Base-by-base conservation (phyloP, 2,888 invertebrate species). In the Pseudoips prasinana region DNA sequence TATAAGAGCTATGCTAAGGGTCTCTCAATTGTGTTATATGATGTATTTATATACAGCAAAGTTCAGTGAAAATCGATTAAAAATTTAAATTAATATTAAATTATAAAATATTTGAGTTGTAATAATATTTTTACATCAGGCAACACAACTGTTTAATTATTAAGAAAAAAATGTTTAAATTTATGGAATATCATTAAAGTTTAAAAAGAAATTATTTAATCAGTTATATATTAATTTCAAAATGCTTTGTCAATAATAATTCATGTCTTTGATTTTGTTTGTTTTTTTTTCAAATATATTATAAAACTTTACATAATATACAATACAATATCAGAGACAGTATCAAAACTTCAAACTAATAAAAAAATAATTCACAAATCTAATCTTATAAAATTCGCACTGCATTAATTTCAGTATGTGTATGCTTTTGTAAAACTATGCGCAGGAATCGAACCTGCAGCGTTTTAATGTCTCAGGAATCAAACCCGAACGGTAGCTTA, bases 61-160 rank as follows among this genome's bases (percentile, higher is more conserved):
- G n/a, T n/a, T n/a, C n/a, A n/a, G n/a, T n/a, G n/a, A n/a, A n/a
- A n/a, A n/a, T n/a, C n/a, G n/a, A n/a, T n/a, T n/a, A n/a, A n/a
- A n/a, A n/a, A n/a, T n/a, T n/a, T n/a, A n/a, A n/a, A n/a, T n/a
- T n/a, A n/a, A n/a, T n/a, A n/a, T n/a, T n/a, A n/a, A n/a, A n/a
- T n/a, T n/a, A n/a, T n/a, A n/a, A n/a, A n/a, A n/a, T n/a, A n/a
- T n/a, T n/a, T n/a, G n/a, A n/a, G n/a, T n/a, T n/a, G n/a, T n/a
- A n/a, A n/a, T n/a, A n/a, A n/a, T n/a, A 14, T 14, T 14, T 14
- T 5, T 2, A 14, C 2, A 14, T 14, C 54, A 56, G 38, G 41
- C 35, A 49, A 55, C 53, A 55, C 56, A 34, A 34, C 43, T 49
- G 49, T 33, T 39, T 3, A 14, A 14, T 3, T 14, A 40, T 45